phyloP scores from a whole-genome alignment of 2,888 invertebrate species.

The Brachyopa scutellaris region DNA sequence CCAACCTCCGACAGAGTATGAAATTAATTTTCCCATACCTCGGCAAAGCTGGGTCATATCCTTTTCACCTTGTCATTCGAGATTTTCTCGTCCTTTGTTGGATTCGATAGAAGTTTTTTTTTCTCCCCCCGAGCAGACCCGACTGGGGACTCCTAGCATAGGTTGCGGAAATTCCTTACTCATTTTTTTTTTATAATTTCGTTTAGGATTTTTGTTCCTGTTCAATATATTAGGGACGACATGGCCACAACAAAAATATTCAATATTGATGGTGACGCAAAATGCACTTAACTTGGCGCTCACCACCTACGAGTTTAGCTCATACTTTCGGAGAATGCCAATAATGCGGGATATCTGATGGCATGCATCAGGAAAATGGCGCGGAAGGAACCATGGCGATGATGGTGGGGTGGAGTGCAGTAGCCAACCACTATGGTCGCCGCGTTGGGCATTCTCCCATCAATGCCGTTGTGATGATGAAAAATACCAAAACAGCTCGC shows the following conservation, averaged over 20 bases:
- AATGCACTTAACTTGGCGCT: slow-evolving; percentile 32
- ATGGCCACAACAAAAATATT: slow-evolving; percentile 15
- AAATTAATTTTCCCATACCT: slow-evolving; percentile 70
- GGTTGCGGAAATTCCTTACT: slow-evolving; percentile 4
- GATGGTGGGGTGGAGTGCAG: background rate
- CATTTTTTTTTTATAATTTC: background rate
- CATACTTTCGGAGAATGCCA: slow-evolving; percentile 37
- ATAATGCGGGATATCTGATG: slow-evolving; percentile 44
- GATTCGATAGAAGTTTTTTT: slow-evolving; percentile 41
- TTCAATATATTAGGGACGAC: slow-evolving; percentile 36
- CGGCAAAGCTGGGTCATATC: slow-evolving; percentile 54
- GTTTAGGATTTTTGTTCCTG: slow-evolving; percentile 22
- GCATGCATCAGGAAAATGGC: too few relatives aligned
- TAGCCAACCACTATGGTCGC: background rate
- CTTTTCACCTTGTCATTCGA: slow-evolving; percentile 70
- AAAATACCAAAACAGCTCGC: slow-evolving; percentile 62
- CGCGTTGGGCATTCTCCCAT: background rate
- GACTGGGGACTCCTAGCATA: too few relatives aligned
- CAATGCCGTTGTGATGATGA: slow-evolving; percentile 45
- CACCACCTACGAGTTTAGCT: background rate
- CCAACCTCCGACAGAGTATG: slow-evolving; percentile 66
- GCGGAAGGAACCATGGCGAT: background rate
- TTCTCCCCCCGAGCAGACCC: background rate
- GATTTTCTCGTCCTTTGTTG: slow-evolving; percentile 60
- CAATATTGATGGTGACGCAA: background rate